These are phyloP conservation scores for Ploceus nigricollis DNA, from an alignment of 2,113 vertebrate genomes.

Conservation along the genomic window DNA sequence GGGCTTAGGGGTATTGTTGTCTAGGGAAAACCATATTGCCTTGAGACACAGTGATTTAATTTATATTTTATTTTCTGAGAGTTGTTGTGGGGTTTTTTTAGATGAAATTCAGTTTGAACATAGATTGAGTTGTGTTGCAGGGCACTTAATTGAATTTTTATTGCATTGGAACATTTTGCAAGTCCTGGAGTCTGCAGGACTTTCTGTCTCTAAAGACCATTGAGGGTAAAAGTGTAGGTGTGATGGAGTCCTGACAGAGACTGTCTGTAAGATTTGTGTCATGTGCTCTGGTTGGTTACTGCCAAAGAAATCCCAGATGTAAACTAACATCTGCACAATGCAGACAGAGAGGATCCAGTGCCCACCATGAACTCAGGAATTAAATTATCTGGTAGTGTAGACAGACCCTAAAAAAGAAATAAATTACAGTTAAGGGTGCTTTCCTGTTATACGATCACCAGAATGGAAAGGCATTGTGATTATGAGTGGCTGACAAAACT, in stretches of 20 bases:
- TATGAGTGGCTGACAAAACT: background rate
- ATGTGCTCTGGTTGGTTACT: background rate
- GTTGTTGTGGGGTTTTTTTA: fast-evolving
- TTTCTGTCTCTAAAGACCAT: background rate
- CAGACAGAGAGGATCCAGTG: background rate
- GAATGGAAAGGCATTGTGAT: background rate
- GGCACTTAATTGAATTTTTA: background rate
- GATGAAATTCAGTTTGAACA: background rate
- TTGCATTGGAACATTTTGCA: background rate
- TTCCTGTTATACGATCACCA: background rate
- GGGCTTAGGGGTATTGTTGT: background rate
- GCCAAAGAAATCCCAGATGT: background rate
- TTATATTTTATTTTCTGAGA: background rate
- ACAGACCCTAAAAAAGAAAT: background rate
- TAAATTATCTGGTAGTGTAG: background rate
- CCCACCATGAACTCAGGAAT: background rate
- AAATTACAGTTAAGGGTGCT: background rate
- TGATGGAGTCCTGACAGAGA: background rate
- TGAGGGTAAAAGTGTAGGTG: background rate
- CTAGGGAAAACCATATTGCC: background rate
- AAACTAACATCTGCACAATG: background rate
- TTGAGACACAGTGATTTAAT: background rate
- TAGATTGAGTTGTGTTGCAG: background rate
- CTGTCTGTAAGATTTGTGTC: background rate
- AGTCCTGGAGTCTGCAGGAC: background rate